Evolutionary conservation across 2,113 vertebrate genomes (phyloP), one percentile per base, ranked within the genome.

Genomic region (Sula dactylatra): DNA sequence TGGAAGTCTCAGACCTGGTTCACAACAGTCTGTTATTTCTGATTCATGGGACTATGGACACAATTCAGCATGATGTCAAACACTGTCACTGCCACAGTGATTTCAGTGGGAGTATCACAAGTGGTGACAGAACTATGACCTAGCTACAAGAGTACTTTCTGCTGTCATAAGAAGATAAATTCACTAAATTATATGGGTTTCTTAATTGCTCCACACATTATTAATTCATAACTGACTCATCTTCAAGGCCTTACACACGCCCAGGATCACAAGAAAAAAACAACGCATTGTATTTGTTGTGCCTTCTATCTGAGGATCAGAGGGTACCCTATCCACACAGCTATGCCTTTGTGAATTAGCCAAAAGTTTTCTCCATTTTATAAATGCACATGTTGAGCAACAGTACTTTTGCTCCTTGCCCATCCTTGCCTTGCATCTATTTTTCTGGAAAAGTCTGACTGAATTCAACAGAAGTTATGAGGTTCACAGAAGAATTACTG

Each of bases 191-290:
- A 74, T 38, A 71, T 14, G 38, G 27, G 42, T 82, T 91, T 81
- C 77, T 82, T 94, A 92, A 92, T 88, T 95, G 82, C 29, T 70
- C 54, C 73, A 78, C 7, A 45, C 76, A 78, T 92, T 83, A 93
- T 66, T 92, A 92, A 88, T 61, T 93, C 82, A 91, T 34, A 92
- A 44, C 47, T 86, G 69, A 94, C 42, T 92, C 82, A 92, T 65
- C 67, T 64, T 64, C 61, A 91, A 95, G 65, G 85, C 29, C 38
- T 74, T 80, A 74, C 11, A 70, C 79, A 88, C 1, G 1, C 45
- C 76, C 70, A 86, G 34, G n/a, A 81, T 87, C 44, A 88, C 25
- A 78, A 74, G 76, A 74, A 79, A 92, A 82, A 86, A 84, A 2
- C 52, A 96, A 29, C 19, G 71, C 0, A 1, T 32, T 61, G n/a